Base-by-base conservation (phyloP, 2,113 vertebrate species). In the Rhynchomys soricoides region DNA sequence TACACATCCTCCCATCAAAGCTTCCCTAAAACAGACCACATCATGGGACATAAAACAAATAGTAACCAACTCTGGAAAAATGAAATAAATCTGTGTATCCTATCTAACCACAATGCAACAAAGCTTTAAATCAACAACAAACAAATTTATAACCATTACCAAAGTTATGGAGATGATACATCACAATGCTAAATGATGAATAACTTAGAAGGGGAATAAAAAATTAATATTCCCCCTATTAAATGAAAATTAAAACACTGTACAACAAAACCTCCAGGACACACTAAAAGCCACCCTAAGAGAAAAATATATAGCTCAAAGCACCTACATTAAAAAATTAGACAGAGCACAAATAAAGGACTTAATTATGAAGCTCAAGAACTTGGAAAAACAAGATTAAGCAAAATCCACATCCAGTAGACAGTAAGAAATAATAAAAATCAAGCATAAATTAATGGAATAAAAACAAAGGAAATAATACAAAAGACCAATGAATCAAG, bases 151-250 rank as follows among this genome's bases (percentile, higher is more conserved):
- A 43, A 43, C 9, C 29, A 57, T 43, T 43, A 83, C 81, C n/a
- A 62, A 83, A 17, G 81, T 31, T 83, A 83, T 43, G 57, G 57
- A 43, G n/a, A 62, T 83, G 43, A 62, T 43, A 31, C 55, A 83
- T 43, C 57, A 83, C 81, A 62, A 83, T 83, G 43, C n/a, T 83
- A 62, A 83, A 83, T 83, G n/a, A 83, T 83, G 81, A 83, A 31
- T 43, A 40, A 62, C n/a, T 62, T 83, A 29, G 43, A 83, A 31
- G 9, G 57, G n/a, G 43, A 62, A 83, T 43, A 81, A 13, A 62
- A 50, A 62, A 83, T 83, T 62, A 83, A 43, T 62, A 62, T 29
- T 83, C n/a, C 22, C 16, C 24, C n/a, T 62, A 43, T 15, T 82
- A 62, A 43, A 83, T 59, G 12, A 59, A 59, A 82, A 59, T 62